Percentiles rank a stretch among this genome's conserved stretches.
Evolutionary conservation across 1,140 invertebrate genomes (phyloP).

Genomic region (Drosophila orosa): DNA sequence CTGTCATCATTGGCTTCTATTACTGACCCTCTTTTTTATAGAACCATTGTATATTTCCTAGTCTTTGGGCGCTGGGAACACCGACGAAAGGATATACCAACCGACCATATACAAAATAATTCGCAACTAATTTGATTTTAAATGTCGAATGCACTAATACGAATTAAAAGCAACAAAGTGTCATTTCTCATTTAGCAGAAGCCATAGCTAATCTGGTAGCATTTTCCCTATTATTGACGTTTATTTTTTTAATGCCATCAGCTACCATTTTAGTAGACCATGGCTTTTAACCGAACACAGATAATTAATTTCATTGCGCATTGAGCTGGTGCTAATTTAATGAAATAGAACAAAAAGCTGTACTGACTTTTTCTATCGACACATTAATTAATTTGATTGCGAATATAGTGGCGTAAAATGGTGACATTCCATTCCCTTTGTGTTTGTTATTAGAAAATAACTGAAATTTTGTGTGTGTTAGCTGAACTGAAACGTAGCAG

Average conservation of each 20-base stretch:
- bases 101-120: slow-evolving; percentile 15
- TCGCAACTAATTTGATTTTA: slow-evolving; percentile 43
- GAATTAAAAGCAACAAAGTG: slow-evolving; percentile 35
- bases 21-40: background rate
- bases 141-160: slow-evolving; percentile 25
- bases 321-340: slow-evolving; percentile 52
- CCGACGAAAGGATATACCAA: background rate
- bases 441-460: slow-evolving; percentile 12
- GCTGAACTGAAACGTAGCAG: slow-evolving; percentile 31
- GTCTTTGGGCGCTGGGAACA: background rate
- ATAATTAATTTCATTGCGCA: slow-evolving; percentile 58
- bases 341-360: slow-evolving; percentile 46
- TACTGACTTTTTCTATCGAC: slow-evolving; percentile 41
- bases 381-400: slow-evolving; percentile 60
- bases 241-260: slow-evolving; percentile 11
- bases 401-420: slow-evolving; percentile 38
- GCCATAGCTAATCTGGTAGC: slow-evolving; percentile 31
- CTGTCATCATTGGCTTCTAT: slow-evolving; percentile 22
- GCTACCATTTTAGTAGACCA: slow-evolving; percentile 16
- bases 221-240: slow-evolving; percentile 22
- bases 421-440: slow-evolving; percentile 30
- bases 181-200: slow-evolving; percentile 32
- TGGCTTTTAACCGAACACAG: slow-evolving; percentile 34
- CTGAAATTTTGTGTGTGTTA: slow-evolving; percentile 24
- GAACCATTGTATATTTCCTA: background rate